Percentiles rank a stretch among this genome's conserved stretches.
Conservation (phyloP, 2,888 invertebrate species). For the Caenorhabditis sp. region DNA sequence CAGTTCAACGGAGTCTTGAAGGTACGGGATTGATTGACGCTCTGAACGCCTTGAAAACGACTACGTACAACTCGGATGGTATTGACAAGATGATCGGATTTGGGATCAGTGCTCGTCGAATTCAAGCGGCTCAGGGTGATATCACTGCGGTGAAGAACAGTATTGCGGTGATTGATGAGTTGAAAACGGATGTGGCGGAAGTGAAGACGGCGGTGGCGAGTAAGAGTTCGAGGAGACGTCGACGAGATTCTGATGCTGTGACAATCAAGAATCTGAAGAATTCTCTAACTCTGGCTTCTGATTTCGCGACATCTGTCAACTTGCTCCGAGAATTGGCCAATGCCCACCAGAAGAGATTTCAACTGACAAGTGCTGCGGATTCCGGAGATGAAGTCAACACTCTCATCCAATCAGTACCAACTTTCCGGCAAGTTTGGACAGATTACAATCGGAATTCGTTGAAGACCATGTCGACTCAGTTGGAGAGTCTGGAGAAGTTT, state of each 20-base stretch:
- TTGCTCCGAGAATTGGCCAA: background rate
- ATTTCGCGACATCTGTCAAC: slow-evolving; percentile 15
- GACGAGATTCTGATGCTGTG: background rate
- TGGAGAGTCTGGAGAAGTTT: slow-evolving; percentile 7
- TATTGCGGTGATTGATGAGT: background rate
- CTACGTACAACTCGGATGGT: background rate
- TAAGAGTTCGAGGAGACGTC: background rate
- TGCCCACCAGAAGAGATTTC: background rate
- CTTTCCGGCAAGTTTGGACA: background rate
- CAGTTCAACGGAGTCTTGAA: background rate
- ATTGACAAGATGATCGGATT: slow-evolving; percentile 14
- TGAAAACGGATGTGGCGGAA: background rate
- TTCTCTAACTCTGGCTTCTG: background rate
- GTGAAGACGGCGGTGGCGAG: background rate
- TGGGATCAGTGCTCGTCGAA: background rate
- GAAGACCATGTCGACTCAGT: slow-evolving; percentile 1
- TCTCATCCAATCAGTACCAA: background rate
- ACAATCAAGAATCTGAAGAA: background rate
- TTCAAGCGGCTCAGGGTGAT: background rate
- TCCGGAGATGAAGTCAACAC: background rate
- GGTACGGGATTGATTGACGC: slow-evolving; percentile 7
- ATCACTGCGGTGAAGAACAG: background rate
- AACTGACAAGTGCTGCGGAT: background rate
- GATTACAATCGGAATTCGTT: background rate
- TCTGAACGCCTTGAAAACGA: background rate